Conservation (phyloP, 2,888 invertebrate species). For the Andrena dorsata region DNA sequence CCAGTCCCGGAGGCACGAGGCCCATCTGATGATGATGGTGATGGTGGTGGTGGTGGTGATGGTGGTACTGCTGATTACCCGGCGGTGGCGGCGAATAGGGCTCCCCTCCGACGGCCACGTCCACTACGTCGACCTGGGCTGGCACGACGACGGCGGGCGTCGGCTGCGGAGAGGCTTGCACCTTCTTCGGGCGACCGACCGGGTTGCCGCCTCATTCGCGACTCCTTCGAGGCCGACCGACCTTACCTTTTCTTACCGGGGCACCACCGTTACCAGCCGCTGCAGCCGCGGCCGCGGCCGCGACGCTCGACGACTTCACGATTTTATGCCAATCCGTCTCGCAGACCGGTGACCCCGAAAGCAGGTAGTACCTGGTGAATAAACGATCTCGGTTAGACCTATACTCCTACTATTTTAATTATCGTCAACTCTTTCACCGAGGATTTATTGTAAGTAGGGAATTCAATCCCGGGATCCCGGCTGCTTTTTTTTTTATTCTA, state of each 20-base stretch:
- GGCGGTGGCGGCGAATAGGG: constrained; percentile 85
- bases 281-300: constrained; percentile 89
- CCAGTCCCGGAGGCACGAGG: constrained; percentile 75
- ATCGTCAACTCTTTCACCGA: too few relatives aligned
- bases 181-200: constrained; percentile 85
- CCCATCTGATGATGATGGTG: constrained; percentile 78
- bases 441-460: too few relatives aligned
- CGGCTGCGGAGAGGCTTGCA: constrained; percentile 80
- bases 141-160: constrained; percentile 75
- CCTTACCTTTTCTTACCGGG: constrained; percentile 94
- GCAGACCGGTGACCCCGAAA: constrained; percentile 96
- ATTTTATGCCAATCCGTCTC: constrained; percentile 98
- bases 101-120: constrained; percentile 76
- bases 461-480: too few relatives aligned
- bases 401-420: not conserved
- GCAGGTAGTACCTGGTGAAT: constrained; percentile 91
- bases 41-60: constrained; percentile 79
- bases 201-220: constrained; percentile 91
- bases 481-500: too few relatives aligned
- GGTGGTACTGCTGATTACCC: constrained; percentile 83
- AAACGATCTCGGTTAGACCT: constrained; percentile 16
- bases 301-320: constrained; percentile 88
- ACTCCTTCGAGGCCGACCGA: constrained; percentile 94
- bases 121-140: constrained; percentile 73
- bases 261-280: constrained; percentile 87